Evolutionary conservation across 2,113 vertebrate genomes (phyloP).

Genomic region (Copsychus sechellarum): DNA sequence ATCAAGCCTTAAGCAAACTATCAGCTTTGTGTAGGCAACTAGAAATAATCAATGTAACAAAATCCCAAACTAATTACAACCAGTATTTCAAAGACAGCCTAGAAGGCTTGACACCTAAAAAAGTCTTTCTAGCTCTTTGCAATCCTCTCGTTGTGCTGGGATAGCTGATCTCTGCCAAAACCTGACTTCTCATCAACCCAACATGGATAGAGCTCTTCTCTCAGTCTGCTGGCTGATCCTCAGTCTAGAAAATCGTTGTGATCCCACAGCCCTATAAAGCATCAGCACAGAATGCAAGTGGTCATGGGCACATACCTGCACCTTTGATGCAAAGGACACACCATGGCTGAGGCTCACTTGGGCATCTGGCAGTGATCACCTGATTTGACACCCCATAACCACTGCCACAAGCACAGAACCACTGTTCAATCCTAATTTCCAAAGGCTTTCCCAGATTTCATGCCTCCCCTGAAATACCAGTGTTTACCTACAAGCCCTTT

Average conservation of each 20-base stretch:
- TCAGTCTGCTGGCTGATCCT: background rate
- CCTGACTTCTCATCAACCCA: background rate
- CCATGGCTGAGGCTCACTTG: background rate
- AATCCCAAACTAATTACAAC: background rate
- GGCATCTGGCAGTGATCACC: background rate
- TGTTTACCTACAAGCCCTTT: background rate
- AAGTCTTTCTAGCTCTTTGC: background rate
- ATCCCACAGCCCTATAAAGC: background rate
- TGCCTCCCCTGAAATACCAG: background rate
- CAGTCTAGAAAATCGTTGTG: background rate
- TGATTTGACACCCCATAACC: background rate
- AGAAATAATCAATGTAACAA: background rate
- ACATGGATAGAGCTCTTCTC: background rate
- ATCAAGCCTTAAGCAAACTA: background rate
- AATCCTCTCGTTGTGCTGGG: background rate
- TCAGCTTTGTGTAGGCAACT: background rate
- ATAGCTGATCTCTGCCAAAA: background rate
- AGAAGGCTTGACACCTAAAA: background rate
- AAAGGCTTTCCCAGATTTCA: background rate
- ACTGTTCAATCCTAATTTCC: background rate
- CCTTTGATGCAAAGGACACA: background rate
- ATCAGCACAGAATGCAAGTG: background rate
- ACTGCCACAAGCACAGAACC: rapidly evolving
- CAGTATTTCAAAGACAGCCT: background rate
- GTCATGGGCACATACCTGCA: background rate